A percentile compares a stretch with the other conserved stretches of the same genome.
Conservation (phyloP, 2,797 vertebrate species). For the Phylloscopus collybita region DNA sequence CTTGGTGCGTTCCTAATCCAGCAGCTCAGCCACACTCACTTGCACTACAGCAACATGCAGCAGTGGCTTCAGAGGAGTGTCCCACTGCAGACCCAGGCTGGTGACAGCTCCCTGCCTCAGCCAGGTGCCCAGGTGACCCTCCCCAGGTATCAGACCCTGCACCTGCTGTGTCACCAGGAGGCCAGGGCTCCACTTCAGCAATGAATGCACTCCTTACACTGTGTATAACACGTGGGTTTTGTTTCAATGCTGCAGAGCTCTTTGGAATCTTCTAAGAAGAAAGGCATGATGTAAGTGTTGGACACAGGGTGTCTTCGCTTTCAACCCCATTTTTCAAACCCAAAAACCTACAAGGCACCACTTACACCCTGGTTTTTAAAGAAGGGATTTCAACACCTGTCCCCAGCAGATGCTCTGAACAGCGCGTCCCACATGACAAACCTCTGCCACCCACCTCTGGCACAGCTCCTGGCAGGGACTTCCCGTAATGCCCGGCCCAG, state of each 20-base stretch:
- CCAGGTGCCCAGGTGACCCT: rapidly evolving
- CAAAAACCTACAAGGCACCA: rapidly evolving
- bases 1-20: background rate
- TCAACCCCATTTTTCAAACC: background rate
- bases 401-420: background rate
- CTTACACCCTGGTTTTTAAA: background rate
- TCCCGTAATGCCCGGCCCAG: background rate
- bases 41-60: rapidly evolving
- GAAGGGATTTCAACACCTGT: rapidly evolving
- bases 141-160: background rate
- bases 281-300: constrained; percentile 18
- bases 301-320: background rate
- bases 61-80: rapidly evolving
- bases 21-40: rapidly evolving
- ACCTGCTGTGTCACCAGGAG: rapidly evolving
- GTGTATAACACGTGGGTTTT: constrained; percentile 9
- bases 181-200: background rate
- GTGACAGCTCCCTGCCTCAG: rapidly evolving
- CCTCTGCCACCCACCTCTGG: rapidly evolving
- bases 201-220: rapidly evolving
- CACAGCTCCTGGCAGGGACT: background rate
- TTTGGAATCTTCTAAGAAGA: constrained; percentile 28
- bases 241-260: constrained; percentile 50
- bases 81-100: background rate
- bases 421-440: rapidly evolving